phyloP scores from a whole-genome alignment of 2,888 invertebrate genomes.

The Heteromyza rotundicornis region DNA sequence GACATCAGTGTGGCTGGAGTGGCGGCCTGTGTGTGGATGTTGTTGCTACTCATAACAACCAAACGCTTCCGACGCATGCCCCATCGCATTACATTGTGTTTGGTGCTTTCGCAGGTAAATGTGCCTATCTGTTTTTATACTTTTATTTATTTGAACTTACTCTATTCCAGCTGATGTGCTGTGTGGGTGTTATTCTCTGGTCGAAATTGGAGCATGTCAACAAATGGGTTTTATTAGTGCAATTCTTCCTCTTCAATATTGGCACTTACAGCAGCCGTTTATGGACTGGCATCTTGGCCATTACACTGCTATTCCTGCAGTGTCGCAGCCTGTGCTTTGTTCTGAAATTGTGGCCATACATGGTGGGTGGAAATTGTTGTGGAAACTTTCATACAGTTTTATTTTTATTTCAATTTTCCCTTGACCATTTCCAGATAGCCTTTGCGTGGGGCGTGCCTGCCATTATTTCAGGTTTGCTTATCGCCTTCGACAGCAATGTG shows the following conservation, averaged over 20 bases:
- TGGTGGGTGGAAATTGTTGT: conserved; percentile 62
- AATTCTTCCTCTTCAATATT: conserved; percentile 78
- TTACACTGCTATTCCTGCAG: conserved; percentile 80
- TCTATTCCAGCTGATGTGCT: conserved; percentile 67
- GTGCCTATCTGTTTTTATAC: too few relatives aligned
- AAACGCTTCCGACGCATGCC: conserved; percentile 81
- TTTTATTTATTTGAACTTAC: too few relatives aligned
- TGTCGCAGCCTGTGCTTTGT: conserved; percentile 85
- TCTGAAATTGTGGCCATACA: conserved; percentile 75
- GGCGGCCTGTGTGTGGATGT: conserved; percentile 79
- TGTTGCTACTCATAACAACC: conserved; percentile 75
- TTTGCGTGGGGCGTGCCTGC: conserved; percentile 73
- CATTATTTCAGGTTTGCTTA: conserved; percentile 70
- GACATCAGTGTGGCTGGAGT: conserved; percentile 83
- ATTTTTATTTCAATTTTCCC: background rate
- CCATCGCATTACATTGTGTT: conserved; percentile 79
- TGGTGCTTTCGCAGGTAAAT: conserved; percentile 82
- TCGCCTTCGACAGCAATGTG: conserved; percentile 66
- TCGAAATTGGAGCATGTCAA: conserved; percentile 67
- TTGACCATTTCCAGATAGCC: conserved; percentile 63
- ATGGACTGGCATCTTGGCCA: conserved; percentile 85
- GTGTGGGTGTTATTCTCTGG: conserved; percentile 78
- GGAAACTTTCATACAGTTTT: too few relatives aligned
- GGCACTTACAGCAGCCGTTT: conserved; percentile 82
- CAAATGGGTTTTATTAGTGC: conserved; percentile 72